Conservation (phyloP, 2,888 invertebrate species). For the Leptothorax acervorum region DNA sequence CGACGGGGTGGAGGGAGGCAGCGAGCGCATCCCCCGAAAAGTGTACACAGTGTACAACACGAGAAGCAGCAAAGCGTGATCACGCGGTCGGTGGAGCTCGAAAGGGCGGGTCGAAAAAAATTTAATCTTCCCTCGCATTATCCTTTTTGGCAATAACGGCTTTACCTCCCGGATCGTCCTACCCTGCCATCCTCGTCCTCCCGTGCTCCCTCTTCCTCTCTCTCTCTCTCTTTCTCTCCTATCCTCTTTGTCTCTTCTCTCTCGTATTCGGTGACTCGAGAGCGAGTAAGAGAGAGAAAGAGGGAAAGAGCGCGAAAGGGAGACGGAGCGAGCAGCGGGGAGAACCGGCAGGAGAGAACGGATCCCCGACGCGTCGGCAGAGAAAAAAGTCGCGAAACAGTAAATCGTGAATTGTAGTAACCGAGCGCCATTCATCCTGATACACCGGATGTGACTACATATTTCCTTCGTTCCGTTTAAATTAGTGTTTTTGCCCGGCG, state of each 20-base stretch:
- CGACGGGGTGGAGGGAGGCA: constrained; percentile 30
- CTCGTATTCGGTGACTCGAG: constrained; percentile 35
- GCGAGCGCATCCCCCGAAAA: constrained; percentile 56
- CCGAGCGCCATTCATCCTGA: constrained; percentile 81
- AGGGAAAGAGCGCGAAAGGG: neutral
- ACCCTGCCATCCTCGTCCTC: constrained; percentile 37
- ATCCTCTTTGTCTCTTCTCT: constrained; percentile 38
- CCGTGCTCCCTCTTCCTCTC: constrained; percentile 15
- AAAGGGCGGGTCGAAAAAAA: constrained; percentile 74
- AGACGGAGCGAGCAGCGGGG: constrained; percentile 31
- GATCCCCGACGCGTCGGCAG: constrained; percentile 61
- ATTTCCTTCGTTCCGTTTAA: constrained; percentile 83
- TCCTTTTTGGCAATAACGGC: constrained; percentile 81
- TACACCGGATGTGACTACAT: constrained; percentile 82
- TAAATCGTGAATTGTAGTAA: constrained; percentile 82
- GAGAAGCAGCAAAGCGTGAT: constrained; percentile 67
- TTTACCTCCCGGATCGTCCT: constrained; percentile 68
- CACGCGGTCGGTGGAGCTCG: constrained; percentile 65
- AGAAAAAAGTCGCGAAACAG: constrained; percentile 75
- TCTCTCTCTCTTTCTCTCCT: constrained; percentile 14
- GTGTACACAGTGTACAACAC: constrained; percentile 64
- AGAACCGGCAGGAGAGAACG: constrained; percentile 58
- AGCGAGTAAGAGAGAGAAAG: constrained; percentile 42
- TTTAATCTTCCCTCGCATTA: constrained; percentile 81
- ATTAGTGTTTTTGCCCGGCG: constrained; percentile 79